A percentile compares a stretch with the other conserved stretches of the same genome.
Conservation (phyloP, 2,888 invertebrate genomes). For the Dichetophora obliterata region DNA sequence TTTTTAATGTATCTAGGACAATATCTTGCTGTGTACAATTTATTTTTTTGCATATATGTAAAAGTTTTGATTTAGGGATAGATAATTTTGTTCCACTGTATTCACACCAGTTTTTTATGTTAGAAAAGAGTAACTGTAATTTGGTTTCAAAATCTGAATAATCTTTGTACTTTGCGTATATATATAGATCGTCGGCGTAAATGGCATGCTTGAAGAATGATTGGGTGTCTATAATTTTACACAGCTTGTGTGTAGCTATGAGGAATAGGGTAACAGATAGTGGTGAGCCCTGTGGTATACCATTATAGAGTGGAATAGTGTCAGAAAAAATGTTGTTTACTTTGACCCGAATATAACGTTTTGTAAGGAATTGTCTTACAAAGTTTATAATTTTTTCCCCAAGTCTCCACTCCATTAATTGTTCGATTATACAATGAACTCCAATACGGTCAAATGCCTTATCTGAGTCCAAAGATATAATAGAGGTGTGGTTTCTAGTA, state of each 20-base stretch:
- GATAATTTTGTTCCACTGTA: background rate
- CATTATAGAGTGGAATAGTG: background rate
- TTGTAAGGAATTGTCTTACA: background rate
- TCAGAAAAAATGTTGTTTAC: background rate
- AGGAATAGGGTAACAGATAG: slow-evolving; percentile 15
- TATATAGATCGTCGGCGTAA: slow-evolving; percentile 21
- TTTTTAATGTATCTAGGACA: too few relatives aligned
- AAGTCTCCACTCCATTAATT: background rate
- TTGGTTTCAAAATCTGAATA: background rate
- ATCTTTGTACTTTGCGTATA: background rate
- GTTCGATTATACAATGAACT: background rate
- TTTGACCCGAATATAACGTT: background rate
- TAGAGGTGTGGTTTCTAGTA: background rate
- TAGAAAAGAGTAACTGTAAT: background rate
- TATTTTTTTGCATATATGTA: too few relatives aligned
- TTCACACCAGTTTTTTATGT: background rate
- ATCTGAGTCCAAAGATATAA: background rate
- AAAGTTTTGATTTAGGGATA: background rate
- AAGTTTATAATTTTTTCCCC: background rate
- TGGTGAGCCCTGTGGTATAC: slow-evolving; percentile 3
- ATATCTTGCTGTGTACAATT: too few relatives aligned
- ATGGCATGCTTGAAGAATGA: background rate
- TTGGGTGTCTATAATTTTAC: slow-evolving; percentile 5
- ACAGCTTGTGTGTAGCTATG: slow-evolving; percentile 10
- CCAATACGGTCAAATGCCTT: background rate